Evolutionary conservation across 2,888 invertebrate species (phyloP).

Genomic region (Drosophila cyrtoloma): DNA sequence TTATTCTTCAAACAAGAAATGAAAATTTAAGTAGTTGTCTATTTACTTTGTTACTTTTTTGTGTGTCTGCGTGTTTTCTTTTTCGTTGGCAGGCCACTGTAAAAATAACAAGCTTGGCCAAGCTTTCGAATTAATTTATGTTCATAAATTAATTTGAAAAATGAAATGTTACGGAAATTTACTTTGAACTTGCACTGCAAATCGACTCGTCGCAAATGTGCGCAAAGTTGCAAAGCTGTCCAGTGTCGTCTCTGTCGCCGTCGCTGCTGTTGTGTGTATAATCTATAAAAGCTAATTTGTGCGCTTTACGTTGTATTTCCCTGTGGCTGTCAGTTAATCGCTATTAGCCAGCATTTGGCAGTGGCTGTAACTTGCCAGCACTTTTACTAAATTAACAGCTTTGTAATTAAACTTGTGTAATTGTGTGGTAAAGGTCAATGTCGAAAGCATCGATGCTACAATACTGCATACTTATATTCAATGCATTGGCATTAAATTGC

Average conservation of each 20-base stretch:
- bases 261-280: slow-evolving; percentile 22
- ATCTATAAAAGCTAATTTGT: slow-evolving; percentile 58
- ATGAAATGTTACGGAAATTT: slow-evolving; percentile 74
- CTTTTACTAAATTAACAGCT: slow-evolving; percentile 28
- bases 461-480: slow-evolving; percentile 15
- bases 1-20: slow-evolving; percentile 3
- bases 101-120: slow-evolving; percentile 42
- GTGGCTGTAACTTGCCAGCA: slow-evolving; percentile 4
- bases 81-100: slow-evolving; percentile 23
- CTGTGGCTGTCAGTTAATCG: slow-evolving; percentile 23
- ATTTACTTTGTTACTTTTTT: slow-evolving; percentile 22
- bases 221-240: slow-evolving; percentile 34
- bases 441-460: slow-evolving; percentile 29
- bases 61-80: slow-evolving; percentile 36
- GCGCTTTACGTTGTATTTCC: slow-evolving; percentile 32
- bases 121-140: slow-evolving; percentile 71
- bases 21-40: slow-evolving; percentile 1
- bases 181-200: slow-evolving; percentile 70
- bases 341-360: neutral
- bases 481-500: slow-evolving; percentile 24
- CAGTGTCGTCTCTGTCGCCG: slow-evolving; percentile 19
- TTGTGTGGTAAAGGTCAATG: slow-evolving; percentile 51
- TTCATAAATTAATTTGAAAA: slow-evolving; percentile 76
- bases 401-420: slow-evolving; percentile 49
- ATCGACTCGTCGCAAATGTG: slow-evolving; percentile 20